Evolutionary conservation across 1,140 invertebrate genomes (phyloP), one percentile per base, ranked within the genome.

Genomic region (Psix sp.): DNA sequence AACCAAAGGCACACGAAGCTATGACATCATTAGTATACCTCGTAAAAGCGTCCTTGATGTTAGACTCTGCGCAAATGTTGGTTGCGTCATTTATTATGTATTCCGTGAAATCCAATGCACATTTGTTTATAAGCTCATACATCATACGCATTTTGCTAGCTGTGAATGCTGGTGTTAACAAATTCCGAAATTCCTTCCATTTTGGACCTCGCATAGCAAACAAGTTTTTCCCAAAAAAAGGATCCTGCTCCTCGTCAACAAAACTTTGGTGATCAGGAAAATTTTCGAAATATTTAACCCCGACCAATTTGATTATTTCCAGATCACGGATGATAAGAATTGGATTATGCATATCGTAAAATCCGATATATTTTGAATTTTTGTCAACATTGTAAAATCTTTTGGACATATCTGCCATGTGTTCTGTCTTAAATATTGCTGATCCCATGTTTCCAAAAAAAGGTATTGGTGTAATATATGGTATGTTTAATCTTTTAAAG

Each of bases 211-310:
- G 86, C 70, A 91, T 84, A 7, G 86, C 73, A 17, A 88, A 85
- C 3, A 91, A 52, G 72, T 88, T 89, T 9, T 87, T 87, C 5
- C 83, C 86, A 15, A 91, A 81, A 0, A 92, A 59, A 0, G 89
- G 87, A 59, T 91, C 90, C 0, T 70, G 48, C 0, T 87, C 81
- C n/a, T 82, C 78, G 9, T 77, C 77, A 3, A 89, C 68, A 17
- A 90, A 84, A 0, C 57, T 51, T 9, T 79, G 78, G 46, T 91
- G 89, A 60, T 92, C 88, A 0, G 86, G 78, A 68, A 92, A 93
- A 77, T 89, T 81, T 3, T 92, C 90, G 60, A 93, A 93, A 72
- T 93, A 88, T 79, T 91, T 92, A 0, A 93, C 84, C 0, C 88
- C 85, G 4, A 93, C 84, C 26, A 77, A 80, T 24, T 78, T 78